Base-by-base conservation (phyloP, 2,113 vertebrate genomes). In the Cygnus buccinator region DNA sequence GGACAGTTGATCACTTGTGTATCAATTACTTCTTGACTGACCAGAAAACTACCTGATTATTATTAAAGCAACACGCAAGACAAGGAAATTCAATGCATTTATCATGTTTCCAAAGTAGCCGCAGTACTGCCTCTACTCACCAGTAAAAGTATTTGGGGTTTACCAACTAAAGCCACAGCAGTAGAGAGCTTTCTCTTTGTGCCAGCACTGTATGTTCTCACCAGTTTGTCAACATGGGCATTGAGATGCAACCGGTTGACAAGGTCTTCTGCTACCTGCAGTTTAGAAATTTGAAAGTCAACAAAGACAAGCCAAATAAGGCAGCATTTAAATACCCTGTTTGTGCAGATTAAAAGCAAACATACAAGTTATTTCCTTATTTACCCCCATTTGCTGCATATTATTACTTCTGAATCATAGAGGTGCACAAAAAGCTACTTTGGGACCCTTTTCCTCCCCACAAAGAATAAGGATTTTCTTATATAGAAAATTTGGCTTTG, bases 161-260 rank as follows among this genome's bases (percentile, higher is more conserved):
- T 96, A 17, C 98, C 98, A 86, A 98, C 85, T 73, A 98, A 92
- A 21, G 98, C 97, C 92, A 98, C 52, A 35, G 98, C 98, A 70
- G 96, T 86, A 31, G 98, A 98, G 6, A 98, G 97, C 39, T 98
- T 98, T 84, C 98, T 93, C 79, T 95, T 98, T 25, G 97, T 98
- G 22, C 98, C 98, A 21, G 97, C 98, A 50, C 98, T 98, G 59
- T 98, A 98, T 0, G 97, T 96, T 37, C 87, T 91, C 92, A 98
- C 98, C 11, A 72, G 75, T 54, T 97, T 91, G 86, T 97, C 83
- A 48, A 77, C 91, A 4, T 98, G 95, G 17, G 90, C 41, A 1
- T 39, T 87, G 6, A 98, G 89, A 13, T 95, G 91, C 20, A 98
- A n/a, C 43, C 84, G 87, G 37, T 68, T 89, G 52, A 98, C 94